A percentile compares a stretch with the other conserved stretches of the same genome.
Conservation (phyloP, 2,113 vertebrate genomes). For the Pangasianodon gigas region DNA sequence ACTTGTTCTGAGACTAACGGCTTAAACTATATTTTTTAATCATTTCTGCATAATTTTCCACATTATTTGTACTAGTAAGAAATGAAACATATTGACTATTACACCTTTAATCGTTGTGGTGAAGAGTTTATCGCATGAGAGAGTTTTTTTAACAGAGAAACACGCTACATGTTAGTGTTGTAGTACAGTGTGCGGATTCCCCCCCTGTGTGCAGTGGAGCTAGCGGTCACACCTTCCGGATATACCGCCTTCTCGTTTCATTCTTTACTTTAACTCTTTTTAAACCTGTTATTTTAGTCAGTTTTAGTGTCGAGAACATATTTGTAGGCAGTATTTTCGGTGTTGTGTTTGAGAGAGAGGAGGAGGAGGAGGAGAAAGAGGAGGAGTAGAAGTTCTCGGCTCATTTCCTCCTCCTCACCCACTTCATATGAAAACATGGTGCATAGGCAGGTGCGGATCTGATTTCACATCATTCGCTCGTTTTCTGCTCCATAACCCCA, state of each 20-base stretch:
- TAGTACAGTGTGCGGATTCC: neutral
- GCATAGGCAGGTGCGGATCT: slow-evolving; percentile 43
- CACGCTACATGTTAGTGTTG: too few species aligned
- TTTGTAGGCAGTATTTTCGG: neutral
- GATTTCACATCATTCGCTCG: slow-evolving; percentile 7
- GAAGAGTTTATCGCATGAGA: neutral
- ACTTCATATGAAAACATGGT: slow-evolving; percentile 54
- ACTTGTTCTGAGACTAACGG: neutral
- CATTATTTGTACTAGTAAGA: neutral
- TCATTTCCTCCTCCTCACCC: slow-evolving; percentile 53
- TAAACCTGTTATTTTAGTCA: neutral
- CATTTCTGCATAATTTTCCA: neutral
- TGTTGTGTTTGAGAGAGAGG: neutral
- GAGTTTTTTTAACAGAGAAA: neutral
- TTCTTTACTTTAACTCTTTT: neutral
- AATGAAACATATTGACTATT: neutral
- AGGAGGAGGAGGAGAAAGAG: slow-evolving; percentile 33
- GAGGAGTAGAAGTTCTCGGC: slow-evolving; percentile 40
- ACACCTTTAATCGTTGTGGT: neutral
- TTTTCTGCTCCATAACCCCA: neutral
- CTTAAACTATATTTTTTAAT: neutral
- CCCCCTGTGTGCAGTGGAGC: neutral
- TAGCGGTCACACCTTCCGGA: neutral
- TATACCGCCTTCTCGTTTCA: neutral
- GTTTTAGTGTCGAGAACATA: neutral